Evolutionary conservation across 1,140 invertebrate genomes (phyloP).

Genomic region (Polypedilum pembai): DNA sequence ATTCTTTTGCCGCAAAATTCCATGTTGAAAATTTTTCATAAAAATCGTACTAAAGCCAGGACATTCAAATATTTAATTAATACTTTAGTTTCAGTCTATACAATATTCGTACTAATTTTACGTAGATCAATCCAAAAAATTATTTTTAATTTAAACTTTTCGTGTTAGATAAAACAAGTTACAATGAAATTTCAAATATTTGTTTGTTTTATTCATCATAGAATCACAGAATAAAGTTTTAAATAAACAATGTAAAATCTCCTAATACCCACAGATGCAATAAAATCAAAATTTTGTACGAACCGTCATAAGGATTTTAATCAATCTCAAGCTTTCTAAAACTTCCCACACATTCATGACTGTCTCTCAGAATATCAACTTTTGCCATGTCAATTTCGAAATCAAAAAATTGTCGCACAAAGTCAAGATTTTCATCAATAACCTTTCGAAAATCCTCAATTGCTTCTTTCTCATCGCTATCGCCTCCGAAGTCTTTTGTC

Average conservation of each 20-base stretch:
- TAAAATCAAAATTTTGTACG: not conserved
- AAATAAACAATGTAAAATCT: not conserved
- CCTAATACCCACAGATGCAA: not conserved
- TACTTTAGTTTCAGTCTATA: no score
- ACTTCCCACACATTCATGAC: not conserved
- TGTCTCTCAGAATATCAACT: not conserved
- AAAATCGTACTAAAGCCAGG: no score
- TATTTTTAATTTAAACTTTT: no score
- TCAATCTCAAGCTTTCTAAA: constrained; percentile 5
- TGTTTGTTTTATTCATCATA: no score
- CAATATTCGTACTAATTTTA: no score
- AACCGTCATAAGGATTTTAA: not conserved
- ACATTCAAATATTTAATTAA: no score
- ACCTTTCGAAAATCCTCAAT: not conserved
- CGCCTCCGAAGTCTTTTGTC: not conserved
- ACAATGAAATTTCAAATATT: no score
- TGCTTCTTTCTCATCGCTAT: not conserved
- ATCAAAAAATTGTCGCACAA: not conserved
- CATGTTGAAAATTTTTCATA: no score
- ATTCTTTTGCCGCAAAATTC: no score
- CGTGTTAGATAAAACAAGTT: no score
- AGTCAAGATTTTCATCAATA: not conserved
- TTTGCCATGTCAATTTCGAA: constrained; percentile 5
- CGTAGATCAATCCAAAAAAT: no score
- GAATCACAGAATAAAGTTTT: not conserved